Conservation (phyloP, 2,888 invertebrate genomes). For the Erebia aethiops region DNA sequence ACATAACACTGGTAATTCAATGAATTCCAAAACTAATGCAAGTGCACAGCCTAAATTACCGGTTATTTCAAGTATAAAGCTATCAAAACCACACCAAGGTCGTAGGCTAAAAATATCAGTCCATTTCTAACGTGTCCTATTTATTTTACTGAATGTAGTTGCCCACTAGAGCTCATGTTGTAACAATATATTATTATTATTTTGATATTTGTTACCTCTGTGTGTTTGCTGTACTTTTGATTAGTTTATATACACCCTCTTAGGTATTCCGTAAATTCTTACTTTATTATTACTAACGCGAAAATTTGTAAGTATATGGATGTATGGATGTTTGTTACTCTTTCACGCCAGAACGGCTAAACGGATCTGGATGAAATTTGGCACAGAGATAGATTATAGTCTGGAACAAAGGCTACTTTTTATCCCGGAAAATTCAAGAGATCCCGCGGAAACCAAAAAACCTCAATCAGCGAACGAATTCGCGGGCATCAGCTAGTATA, state of each 20-base stretch:
- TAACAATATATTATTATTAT: neutral
- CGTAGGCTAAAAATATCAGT: slow-evolving; percentile 17
- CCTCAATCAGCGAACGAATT: no score
- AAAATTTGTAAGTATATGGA: no score
- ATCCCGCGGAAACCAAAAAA: no score
- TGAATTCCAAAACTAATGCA: neutral
- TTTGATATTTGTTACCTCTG: neutral
- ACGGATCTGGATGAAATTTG: no score
- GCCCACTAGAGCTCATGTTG: neutral
- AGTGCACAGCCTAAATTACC: neutral
- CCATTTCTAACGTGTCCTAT: slow-evolving; percentile 13
- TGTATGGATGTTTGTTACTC: no score
- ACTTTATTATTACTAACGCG: no score
- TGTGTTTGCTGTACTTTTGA: neutral
- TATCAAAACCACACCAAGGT: slow-evolving; percentile 15
- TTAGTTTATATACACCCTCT: neutral
- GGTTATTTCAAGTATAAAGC: neutral
- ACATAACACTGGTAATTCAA: neutral
- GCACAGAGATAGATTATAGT: no score
- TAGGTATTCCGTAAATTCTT: no score
- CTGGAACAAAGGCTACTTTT: no score
- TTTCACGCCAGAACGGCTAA: no score
- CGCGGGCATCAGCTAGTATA: no score
- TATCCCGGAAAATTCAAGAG: no score
- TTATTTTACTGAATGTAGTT: neutral